Percentiles rank a stretch among this genome's conserved stretches.
Conservation (phyloP, 1,140 invertebrate species). For the Onthophagus taurus region DNA sequence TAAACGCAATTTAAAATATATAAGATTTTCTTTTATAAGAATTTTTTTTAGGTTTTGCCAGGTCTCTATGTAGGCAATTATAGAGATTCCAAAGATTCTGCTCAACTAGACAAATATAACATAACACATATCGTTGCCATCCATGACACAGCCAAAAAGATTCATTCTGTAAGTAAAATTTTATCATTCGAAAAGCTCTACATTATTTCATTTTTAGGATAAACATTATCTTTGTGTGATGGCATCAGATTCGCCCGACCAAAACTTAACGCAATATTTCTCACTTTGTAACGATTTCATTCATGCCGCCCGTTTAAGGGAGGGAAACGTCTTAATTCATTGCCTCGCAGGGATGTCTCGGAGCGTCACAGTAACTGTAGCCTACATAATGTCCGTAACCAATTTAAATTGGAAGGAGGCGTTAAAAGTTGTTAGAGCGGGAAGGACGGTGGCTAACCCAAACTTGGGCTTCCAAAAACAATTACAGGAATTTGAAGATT, state of each 20-base stretch:
- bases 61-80: constrained; percentile 82
- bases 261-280: constrained; percentile 90
- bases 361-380: constrained; percentile 88
- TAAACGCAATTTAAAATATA: too few relatives aligned
- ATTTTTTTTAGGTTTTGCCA: constrained; percentile 60
- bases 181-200: background rate
- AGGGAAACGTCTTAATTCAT: constrained; percentile 90
- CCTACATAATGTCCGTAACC: constrained; percentile 92
- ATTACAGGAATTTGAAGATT: constrained; percentile 83
- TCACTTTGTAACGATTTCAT: constrained; percentile 93
- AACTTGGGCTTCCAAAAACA: constrained; percentile 93
- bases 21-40: constrained; percentile 9
- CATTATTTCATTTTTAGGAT: constrained; percentile 54
- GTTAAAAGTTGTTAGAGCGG: constrained; percentile 83
- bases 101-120: constrained; percentile 77
- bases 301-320: constrained; percentile 75
- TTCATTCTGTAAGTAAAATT: constrained; percentile 65
- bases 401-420: constrained; percentile 86
- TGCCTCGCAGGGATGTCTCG: constrained; percentile 94
- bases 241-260: constrained; percentile 85
- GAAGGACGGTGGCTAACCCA: constrained; percentile 84
- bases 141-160: constrained; percentile 81
- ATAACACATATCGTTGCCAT: constrained; percentile 95
- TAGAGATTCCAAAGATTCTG: constrained; percentile 83
- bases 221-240: constrained; percentile 91